Conservation (phyloP, 2,113 vertebrate species). For the Tupaia tana region DNA sequence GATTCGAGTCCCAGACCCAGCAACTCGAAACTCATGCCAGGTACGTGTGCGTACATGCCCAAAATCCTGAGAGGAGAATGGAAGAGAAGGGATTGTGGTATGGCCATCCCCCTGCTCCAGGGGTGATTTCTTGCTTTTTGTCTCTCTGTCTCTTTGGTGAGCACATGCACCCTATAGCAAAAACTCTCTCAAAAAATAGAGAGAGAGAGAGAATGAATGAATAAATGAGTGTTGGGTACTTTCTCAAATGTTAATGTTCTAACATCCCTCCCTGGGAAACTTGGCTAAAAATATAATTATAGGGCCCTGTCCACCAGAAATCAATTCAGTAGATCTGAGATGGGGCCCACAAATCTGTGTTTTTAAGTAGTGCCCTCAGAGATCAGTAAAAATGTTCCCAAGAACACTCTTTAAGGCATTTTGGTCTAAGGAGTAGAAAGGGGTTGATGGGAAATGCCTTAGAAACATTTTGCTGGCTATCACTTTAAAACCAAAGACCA, state of each 20-base stretch:
- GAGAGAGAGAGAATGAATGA: too few relatives aligned
- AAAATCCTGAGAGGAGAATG: too few relatives aligned
- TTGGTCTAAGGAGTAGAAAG: not conserved
- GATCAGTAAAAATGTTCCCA: not conserved
- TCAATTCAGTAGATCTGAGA: not conserved
- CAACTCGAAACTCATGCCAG: too few relatives aligned
- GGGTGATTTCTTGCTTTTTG: too few relatives aligned
- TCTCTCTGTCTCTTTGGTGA: too few relatives aligned
- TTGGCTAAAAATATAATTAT: not conserved
- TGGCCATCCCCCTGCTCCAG: too few relatives aligned
- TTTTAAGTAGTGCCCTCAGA: not conserved
- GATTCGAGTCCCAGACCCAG: too few relatives aligned
- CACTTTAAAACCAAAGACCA: conserved; percentile 64
- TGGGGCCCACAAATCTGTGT: not conserved
- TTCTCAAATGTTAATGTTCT: not conserved
- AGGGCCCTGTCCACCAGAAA: not conserved
- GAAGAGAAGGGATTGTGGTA: too few relatives aligned
- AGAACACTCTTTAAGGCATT: conserved; percentile 20
- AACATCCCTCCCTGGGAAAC: not conserved
- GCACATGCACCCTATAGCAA: too few relatives aligned
- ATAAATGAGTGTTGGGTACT: not conserved
- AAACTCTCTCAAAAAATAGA: too few relatives aligned
- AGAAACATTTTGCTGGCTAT: conserved; percentile 6
- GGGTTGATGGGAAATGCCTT: not conserved
- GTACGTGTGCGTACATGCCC: too few relatives aligned